phyloP scores from a whole-genome alignment of 2,797 vertebrate genomes.

The Rhabdomys pumilio region DNA sequence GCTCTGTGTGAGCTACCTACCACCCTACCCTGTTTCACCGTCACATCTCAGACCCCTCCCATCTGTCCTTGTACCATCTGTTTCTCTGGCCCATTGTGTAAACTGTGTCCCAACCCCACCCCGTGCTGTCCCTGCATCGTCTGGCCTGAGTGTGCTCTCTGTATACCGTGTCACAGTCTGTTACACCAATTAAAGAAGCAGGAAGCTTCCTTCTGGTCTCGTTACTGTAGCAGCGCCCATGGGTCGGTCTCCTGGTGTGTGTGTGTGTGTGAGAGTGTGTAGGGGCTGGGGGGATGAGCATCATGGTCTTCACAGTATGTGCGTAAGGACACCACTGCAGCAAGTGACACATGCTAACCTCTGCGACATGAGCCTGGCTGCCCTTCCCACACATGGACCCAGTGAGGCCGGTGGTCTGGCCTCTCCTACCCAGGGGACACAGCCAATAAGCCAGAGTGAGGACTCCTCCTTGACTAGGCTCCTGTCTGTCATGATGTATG shows the following conservation, averaged over 20 bases:
- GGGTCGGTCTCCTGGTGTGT: too few species aligned
- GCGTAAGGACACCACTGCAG: not conserved
- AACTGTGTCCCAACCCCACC: slow-evolving; percentile 81
- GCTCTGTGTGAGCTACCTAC: slow-evolving; percentile 64
- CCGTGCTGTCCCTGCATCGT: slow-evolving; percentile 87
- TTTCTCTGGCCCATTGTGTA: slow-evolving; percentile 82
- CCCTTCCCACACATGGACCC: not conserved
- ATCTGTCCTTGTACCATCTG: slow-evolving; percentile 71
- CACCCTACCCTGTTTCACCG: slow-evolving; percentile 59
- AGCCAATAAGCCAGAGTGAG: not conserved
- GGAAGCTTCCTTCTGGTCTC: slow-evolving; percentile 90
- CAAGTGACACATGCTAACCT: rapidly evolving
- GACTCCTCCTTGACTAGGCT: not conserved
- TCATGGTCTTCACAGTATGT: not conserved
- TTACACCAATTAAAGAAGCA: slow-evolving; percentile 93
- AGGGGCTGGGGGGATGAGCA: not conserved
- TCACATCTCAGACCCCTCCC: slow-evolving; percentile 49
- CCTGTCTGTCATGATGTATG: not conserved
- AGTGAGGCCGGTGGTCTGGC: too few species aligned
- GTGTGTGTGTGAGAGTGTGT: not conserved
- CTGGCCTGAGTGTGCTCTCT: slow-evolving; percentile 92
- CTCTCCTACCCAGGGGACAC: not conserved
- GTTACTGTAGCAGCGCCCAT: slow-evolving; percentile 40
- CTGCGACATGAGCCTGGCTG: not conserved
- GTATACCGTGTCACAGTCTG: slow-evolving; percentile 92